A percentile compares a stretch with the other conserved stretches of the same genome.
These are phyloP conservation scores for Axea sp. DNA, from an alignment of 2,888 invertebrate genomes.

Conservation along the genomic window DNA sequence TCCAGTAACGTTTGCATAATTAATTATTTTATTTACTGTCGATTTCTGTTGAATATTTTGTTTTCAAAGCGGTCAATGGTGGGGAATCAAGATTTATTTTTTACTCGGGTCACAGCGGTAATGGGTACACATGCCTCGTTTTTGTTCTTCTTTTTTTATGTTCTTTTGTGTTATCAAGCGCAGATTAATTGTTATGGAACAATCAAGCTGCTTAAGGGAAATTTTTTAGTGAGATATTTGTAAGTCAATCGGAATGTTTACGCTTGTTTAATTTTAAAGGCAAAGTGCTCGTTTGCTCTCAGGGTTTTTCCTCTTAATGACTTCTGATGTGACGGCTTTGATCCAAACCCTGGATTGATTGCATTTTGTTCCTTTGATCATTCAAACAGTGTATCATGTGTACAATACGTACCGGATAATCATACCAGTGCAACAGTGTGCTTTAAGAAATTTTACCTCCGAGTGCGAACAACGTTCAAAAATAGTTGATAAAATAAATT, in stretches of 20 bases:
- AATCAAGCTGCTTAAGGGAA: not conserved
- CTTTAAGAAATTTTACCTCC: slow-evolving; percentile 7
- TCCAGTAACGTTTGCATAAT: no score
- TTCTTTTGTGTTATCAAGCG: no score
- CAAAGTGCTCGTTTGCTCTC: slow-evolving; percentile 17
- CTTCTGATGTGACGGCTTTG: slow-evolving; percentile 51
- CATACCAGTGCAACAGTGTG: slow-evolving; percentile 1
- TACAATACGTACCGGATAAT: slow-evolving; percentile 17
- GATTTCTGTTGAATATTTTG: no score
- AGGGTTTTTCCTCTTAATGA: slow-evolving; percentile 3
- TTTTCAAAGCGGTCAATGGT: no score
- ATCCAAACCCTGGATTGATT: slow-evolving; percentile 32
- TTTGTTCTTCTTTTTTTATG: no score
- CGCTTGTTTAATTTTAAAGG: slow-evolving; percentile 23
- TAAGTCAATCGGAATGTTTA: no score
- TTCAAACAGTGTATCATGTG: slow-evolving; percentile 36
- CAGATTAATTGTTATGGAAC: no score
- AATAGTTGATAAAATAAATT: no score
- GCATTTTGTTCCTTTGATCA: slow-evolving; percentile 53
- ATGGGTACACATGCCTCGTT: no score
- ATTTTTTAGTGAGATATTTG: not conserved
- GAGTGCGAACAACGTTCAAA: not conserved
- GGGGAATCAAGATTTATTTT: no score
- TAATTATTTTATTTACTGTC: no score
- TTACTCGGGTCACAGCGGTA: no score